Conservation (phyloP, 2,888 invertebrate species). For the Eumerus sabulonum region DNA sequence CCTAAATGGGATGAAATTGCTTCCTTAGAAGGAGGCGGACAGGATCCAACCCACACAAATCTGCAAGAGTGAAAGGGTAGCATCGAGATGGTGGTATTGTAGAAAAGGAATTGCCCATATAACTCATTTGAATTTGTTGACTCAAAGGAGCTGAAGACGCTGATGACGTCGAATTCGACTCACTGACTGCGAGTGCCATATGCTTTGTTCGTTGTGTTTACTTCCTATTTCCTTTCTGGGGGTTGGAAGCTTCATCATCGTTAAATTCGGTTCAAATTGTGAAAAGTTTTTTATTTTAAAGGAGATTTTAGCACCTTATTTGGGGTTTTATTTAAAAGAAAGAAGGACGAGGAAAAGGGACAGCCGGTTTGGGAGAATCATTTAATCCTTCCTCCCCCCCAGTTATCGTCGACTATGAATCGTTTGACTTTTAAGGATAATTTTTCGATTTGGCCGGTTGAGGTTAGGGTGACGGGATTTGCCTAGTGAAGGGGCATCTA, state of each 20-base stretch:
- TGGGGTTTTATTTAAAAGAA: slow-evolving; percentile 29
- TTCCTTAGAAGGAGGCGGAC: slow-evolving; percentile 54
- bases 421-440: slow-evolving; percentile 61
- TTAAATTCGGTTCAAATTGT: slow-evolving; percentile 63
- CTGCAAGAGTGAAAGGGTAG: slow-evolving; percentile 1
- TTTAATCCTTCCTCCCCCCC: too few species aligned
- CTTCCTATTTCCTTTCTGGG: slow-evolving; percentile 25
- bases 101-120: slow-evolving; percentile 66
- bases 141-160: slow-evolving; percentile 13
- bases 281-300: slow-evolving; percentile 58
- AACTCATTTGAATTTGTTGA: slow-evolving; percentile 67
- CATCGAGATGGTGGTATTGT: slow-evolving; percentile 7
- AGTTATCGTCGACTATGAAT: slow-evolving; percentile 61
- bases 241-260: slow-evolving; percentile 55
- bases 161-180: slow-evolving; percentile 15
- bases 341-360: neutral
- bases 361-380: too few species aligned
- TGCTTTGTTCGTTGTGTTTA: slow-evolving; percentile 43
- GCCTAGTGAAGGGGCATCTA: slow-evolving; percentile 11
- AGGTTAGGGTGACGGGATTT: neutral
- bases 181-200: slow-evolving; percentile 61
- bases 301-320: slow-evolving; percentile 67
- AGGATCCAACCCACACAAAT: neutral
- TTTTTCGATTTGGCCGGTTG: slow-evolving; percentile 20
- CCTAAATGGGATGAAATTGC: slow-evolving; percentile 69